Percentiles rank a stretch among this genome's conserved stretches.
Evolutionary conservation across 1,140 invertebrate species (phyloP).

Genomic region (Gonatopus flavifemur): DNA sequence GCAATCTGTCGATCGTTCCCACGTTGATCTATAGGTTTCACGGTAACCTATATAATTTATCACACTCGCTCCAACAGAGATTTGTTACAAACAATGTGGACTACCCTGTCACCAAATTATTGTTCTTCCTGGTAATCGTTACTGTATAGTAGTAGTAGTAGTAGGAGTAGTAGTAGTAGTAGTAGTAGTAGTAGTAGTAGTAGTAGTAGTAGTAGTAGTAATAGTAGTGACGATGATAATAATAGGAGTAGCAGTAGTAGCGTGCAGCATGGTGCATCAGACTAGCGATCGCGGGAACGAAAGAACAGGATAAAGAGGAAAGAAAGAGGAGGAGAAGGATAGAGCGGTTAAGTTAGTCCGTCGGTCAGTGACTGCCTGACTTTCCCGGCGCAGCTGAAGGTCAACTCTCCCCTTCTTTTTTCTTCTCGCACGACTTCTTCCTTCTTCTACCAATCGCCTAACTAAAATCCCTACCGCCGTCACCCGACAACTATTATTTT

Average conservation of each 20-base stretch:
- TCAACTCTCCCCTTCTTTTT: conserved; percentile 54
- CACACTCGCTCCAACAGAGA: too few relatives aligned
- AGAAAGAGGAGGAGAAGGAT: conserved; percentile 51
- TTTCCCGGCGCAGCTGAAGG: conserved; percentile 59
- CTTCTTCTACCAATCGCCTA: too few relatives aligned
- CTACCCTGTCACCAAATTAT: too few relatives aligned
- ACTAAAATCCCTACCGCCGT: conserved; percentile 2
- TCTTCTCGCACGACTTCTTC: conserved; percentile 32
- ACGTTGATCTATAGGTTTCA: too few relatives aligned
- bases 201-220: neutral
- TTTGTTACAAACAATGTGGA: too few relatives aligned
- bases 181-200: neutral
- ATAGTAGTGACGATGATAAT: too few relatives aligned
- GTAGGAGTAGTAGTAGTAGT: neutral
- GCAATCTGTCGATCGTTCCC: too few relatives aligned
- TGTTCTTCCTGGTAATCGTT: too few relatives aligned
- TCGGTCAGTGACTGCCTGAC: conserved; percentile 61
- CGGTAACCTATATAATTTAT: too few relatives aligned
- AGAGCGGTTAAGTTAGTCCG: conserved; percentile 60
- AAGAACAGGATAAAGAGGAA: conserved; percentile 39
- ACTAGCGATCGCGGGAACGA: conserved; percentile 47
- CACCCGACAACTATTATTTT: neutral
- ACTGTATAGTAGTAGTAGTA: too few relatives aligned
- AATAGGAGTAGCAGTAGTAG: neutral
- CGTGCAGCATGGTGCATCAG: conserved; percentile 44